These are phyloP conservation scores for Drosophila melanica DNA, from an alignment of 1,140 invertebrate genomes.

Conservation along the genomic window DNA sequence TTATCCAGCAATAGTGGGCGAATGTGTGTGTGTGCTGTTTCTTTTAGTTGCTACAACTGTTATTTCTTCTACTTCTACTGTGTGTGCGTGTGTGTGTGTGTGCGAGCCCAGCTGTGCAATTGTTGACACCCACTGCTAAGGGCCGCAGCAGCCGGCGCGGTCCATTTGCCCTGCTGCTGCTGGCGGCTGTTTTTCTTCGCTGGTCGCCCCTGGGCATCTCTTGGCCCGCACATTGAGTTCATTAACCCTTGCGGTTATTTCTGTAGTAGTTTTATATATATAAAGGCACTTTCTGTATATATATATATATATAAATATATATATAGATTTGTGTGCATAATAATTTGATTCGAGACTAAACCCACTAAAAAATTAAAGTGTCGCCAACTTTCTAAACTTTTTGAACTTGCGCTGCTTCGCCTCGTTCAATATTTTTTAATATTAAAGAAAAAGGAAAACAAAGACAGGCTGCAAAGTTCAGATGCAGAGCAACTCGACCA, in stretches of 20 bases:
- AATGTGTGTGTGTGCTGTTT: constrained; percentile 35
- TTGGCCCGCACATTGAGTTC: constrained; percentile 55
- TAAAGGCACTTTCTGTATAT: constrained; percentile 1
- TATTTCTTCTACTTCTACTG: constrained; percentile 58
- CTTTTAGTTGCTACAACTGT: constrained; percentile 56
- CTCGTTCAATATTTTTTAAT: constrained; percentile 30
- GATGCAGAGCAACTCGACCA: constrained; percentile 34
- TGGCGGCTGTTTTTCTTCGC: constrained; percentile 46
- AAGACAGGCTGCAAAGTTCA: constrained; percentile 17
- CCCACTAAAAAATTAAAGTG: constrained; percentile 37
- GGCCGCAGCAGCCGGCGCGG: constrained; percentile 60
- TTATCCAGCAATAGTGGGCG: constrained; percentile 34
- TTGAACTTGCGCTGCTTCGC: constrained; percentile 29
- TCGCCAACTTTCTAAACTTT: constrained; percentile 38
- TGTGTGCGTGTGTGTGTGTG: constrained; percentile 33
- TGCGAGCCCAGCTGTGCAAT: constrained; percentile 74
- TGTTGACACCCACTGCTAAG: constrained; percentile 71
- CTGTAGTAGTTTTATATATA: constrained; percentile 27
- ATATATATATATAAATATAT: constrained; percentile 8
- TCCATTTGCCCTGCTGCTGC: constrained; percentile 66
- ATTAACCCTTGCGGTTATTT: constrained; percentile 65
- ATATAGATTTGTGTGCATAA: constrained; percentile 14
- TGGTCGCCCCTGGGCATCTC: constrained; percentile 40
- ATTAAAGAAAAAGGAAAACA: constrained; percentile 10
- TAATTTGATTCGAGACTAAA: constrained; percentile 27